Base-by-base conservation (phyloP, 2,888 invertebrate genomes). In the Hybos culiciformis region DNA sequence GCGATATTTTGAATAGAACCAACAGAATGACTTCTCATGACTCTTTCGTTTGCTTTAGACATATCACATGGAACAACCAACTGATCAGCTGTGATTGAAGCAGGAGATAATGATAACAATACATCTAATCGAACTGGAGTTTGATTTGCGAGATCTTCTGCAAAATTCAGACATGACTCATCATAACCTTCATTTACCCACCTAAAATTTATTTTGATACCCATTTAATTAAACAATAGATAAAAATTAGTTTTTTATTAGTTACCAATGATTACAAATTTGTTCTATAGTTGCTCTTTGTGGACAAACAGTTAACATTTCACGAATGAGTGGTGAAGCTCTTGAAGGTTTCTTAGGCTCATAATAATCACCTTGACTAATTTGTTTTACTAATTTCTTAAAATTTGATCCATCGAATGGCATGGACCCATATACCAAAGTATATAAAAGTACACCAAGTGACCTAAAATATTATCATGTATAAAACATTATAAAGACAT, bases 381-480 rank as follows among this genome's bases (percentile, higher is more conserved):
- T 97, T 70, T 96, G 94, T 61, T 87, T 83, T 50, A 94, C 93
- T 59, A 98, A 78, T 57, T 90, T 79, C 68, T 93, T 93, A 69
- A 97, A 97, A 70, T 97, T 94, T 49, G 92, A 90, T 47, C 97
- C 97, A 70, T 97, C 97, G 64, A 97, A 97, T 42, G 88, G 98
- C 98, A 98, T 98, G 51, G 96, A 93, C 54, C 97, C 97, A 66
- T 97, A 98, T 52, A 98, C 96, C 58, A 98, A 74, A 37, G 97
- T 97, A 67, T 98, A 98, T 9, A 98, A 73, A 38, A 98, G 74
- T 39, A 98, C 97, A 43, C 97, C 98, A 48, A 98, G 70, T 19
- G 96, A 96, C n/a, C n/a, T n/a, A n/a, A n/a, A n/a, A n/a, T n/a
- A n/a, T n/a, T n/a, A n/a, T n/a, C n/a, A n/a, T n/a, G n/a, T n/a